These are phyloP conservation scores for Dasysyrphus tricinctus DNA, from an alignment of 2,888 invertebrate genomes.

Conservation along the genomic window DNA sequence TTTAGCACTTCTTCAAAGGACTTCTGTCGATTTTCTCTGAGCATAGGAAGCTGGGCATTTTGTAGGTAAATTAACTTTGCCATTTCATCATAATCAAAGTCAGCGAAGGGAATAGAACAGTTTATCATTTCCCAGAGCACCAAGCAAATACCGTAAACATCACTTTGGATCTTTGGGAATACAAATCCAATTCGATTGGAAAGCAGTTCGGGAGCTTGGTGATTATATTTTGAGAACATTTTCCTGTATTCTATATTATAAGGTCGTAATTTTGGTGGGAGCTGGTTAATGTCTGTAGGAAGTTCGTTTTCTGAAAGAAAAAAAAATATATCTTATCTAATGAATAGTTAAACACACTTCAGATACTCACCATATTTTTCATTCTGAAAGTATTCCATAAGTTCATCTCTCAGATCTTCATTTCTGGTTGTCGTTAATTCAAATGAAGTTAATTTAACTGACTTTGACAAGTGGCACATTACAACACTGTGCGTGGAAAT, in stretches of 20 bases:
- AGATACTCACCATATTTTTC: slow-evolving; percentile 34
- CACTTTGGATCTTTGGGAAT: slow-evolving; percentile 59
- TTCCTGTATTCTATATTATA: slow-evolving; percentile 56
- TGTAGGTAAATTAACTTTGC: slow-evolving; percentile 34
- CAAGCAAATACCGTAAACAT: slow-evolving; percentile 64
- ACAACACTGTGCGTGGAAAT: slow-evolving; percentile 61
- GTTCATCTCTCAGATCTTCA: slow-evolving; percentile 45
- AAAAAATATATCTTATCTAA: neutral
- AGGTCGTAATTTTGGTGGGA: slow-evolving; percentile 55
- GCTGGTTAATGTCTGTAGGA: neutral
- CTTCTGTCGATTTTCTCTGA: slow-evolving; percentile 39
- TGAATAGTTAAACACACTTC: neutral
- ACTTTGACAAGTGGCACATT: slow-evolving; percentile 55
- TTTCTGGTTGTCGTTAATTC: slow-evolving; percentile 51
- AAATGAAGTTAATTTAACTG: slow-evolving; percentile 69
- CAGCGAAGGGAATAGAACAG: slow-evolving; percentile 48
- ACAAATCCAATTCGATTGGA: slow-evolving; percentile 53
- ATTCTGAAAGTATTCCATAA: slow-evolving; percentile 42
- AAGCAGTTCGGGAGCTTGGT: slow-evolving; percentile 67
- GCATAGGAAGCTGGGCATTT: slow-evolving; percentile 18
- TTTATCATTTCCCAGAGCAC: slow-evolving; percentile 69
- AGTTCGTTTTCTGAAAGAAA: slow-evolving; percentile 46
- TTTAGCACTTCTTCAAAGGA: slow-evolving; percentile 39
- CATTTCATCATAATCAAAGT: slow-evolving; percentile 55
- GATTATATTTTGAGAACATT: slow-evolving; percentile 60